Evolutionary conservation across 2,113 vertebrate species (phyloP), one percentile per base, ranked within the genome.

Genomic region (Carassius auratus): DNA sequence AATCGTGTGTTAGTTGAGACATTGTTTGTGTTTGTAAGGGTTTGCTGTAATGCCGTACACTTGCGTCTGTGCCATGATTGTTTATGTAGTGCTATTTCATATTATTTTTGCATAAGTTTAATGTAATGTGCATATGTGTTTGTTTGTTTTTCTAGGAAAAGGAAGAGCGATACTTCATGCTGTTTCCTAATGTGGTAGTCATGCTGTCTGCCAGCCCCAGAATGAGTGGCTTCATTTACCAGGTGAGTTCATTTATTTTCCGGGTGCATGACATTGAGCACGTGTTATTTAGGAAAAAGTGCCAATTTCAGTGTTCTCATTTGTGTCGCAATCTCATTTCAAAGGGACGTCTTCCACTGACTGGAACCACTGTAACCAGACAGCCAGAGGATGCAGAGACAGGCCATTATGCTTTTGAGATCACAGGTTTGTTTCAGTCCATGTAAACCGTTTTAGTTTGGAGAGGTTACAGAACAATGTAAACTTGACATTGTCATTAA

Each of bases 191-290:
- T 3, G 84, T 96, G 89, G 87, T 99, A 84, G 92, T 99, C 83
- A 96, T 98, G 95, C 93, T 99, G 30, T 98, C 97, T 33, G 96
- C 97, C 85, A 99, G 97, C 92, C 96, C 97, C 80, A 95, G 97
- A 74, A 99, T 99, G 98, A 99, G 97, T 88, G 97, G 98, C 87
- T 99, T 99, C 86, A 97, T 99, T 89, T 99, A 98, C 92, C 98
- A 99, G 96, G 98, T 97, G 92, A 93, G 83, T 33, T 19, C 3
- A 26, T 52, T 8, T 75, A 38, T 38, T 10, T 48, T 48, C 5
- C 30, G 19, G 5, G 5, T 55, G 19, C 61, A 10, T 45, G 55
- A 59, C 55, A 71, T 23, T 36, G 6, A n/a, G 42, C 55, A 42
- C 6, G 4, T 76, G 17, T 85, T 36, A 7, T 42, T 83, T 69